Percentiles rank a stretch among this genome's conserved stretches.
Conservation (phyloP, 2,113 vertebrate genomes). For the Setophaga kirtlandii region DNA sequence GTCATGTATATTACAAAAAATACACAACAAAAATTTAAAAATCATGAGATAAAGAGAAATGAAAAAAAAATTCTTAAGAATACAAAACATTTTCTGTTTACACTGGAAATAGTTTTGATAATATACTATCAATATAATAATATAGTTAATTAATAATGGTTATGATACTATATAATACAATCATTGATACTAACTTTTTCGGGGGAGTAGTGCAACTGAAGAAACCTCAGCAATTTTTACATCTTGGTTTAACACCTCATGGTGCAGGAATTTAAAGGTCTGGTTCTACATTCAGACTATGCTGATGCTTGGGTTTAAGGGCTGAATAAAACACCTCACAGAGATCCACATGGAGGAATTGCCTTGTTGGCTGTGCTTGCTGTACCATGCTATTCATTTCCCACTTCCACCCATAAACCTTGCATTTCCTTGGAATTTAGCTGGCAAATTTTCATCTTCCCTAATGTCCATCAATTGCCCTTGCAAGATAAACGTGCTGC, state of each 20-base stretch:
- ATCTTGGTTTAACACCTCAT: neutral
- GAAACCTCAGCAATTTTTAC: neutral
- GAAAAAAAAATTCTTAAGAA: neutral
- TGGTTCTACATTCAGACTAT: neutral
- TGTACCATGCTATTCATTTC: neutral
- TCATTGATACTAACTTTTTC: neutral
- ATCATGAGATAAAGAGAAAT: neutral
- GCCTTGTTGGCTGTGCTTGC: neutral
- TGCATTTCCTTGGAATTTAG: neutral
- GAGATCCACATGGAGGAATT: neutral
- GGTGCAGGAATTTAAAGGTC: neutral
- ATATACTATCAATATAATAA: neutral
- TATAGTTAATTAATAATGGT: rapidly evolving
- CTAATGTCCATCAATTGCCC: neutral
- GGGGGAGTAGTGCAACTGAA: neutral
- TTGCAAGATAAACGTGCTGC: neutral
- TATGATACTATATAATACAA: neutral
- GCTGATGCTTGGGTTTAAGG: neutral
- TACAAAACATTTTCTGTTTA: neutral
- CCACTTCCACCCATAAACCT: neutral
- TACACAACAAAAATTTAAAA: neutral
- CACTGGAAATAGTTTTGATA: neutral
- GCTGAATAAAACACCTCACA: neutral
- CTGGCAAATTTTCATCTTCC: neutral
- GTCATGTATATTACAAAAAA: neutral